Base-by-base conservation (phyloP, 2,888 invertebrate genomes). In the Atherix ibis region DNA sequence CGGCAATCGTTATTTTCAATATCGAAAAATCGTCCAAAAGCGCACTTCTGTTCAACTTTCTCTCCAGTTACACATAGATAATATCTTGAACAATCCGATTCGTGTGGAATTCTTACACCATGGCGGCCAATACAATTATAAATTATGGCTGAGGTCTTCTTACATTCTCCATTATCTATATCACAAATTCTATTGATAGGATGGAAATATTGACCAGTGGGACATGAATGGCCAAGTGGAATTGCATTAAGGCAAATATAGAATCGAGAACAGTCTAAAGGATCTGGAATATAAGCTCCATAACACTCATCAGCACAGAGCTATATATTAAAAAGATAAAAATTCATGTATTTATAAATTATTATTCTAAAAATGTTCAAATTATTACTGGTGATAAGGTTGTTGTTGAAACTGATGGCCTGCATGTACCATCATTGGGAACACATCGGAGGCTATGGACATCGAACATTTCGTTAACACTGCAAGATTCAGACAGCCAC, bases 341-440 rank as follows among this genome's bases (percentile, higher is more conserved):
- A 26, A n/a, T n/a, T n/a, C n/a, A n/a, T n/a, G n/a, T n/a, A n/a
- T n/a, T n/a, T n/a, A n/a, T n/a, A n/a, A n/a, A n/a, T n/a, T n/a
- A n/a, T n/a, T n/a, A n/a, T n/a, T n/a, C n/a, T n/a, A n/a, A n/a
- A n/a, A n/a, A n/a, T n/a, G n/a, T n/a, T n/a, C n/a, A n/a, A n/a
- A n/a, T n/a, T n/a, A n/a, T n/a, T n/a, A n/a, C n/a, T n/a, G n/a
- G n/a, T n/a, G n/a, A n/a, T n/a, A n/a, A n/a, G n/a, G n/a, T n/a
- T n/a, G n/a, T n/a, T n/a, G n/a, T n/a, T n/a, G n/a, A n/a, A n/a
- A n/a, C n/a, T n/a, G n/a, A n/a, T n/a, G n/a, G n/a, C n/a, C n/a
- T n/a, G 33, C 57, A 57, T 2, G 32, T 32, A 5, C 48, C 58
- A 5, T 43, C 32, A 39, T 56, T 56, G 1, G 37, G 35, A 4